Evolutionary conservation across 2,113 vertebrate genomes (phyloP), one percentile per base, ranked within the genome.

Genomic region (Microtus montanus): DNA sequence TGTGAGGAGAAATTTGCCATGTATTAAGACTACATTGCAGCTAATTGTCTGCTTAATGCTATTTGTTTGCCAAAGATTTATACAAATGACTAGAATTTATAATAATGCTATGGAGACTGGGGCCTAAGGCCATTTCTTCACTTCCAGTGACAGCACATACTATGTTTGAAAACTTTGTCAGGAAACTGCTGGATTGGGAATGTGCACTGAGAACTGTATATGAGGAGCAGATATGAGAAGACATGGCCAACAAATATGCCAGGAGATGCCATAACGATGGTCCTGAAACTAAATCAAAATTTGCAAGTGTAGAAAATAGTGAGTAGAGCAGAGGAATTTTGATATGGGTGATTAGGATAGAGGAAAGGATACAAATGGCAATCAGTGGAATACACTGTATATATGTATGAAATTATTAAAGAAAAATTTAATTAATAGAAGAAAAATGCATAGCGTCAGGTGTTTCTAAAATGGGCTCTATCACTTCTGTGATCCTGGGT

Each of bases 401-500:
- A 33, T 10, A 19, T 33, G 3, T 66, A 30, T 47, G 38, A 2
- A 44, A 33, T 33, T 85, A 28, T 66, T 64, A 33, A 41, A 41
- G 24, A 75, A 12, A 12, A 38, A 33, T 41, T 64, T 64, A 44
- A 64, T 64, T 64, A 44, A 30, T 30, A 44, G 33, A 33, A 86
- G 19, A n/a, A 68, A 35, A 35, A 49, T 7, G 2, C 11, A 35
- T n/a, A n/a, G 30, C 0, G 3, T 30, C 17, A 15, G 41, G 33
- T 54, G 1, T 26, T 66, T 38, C n/a, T 86, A 17, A 58, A 30
- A 11, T 73, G 41, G 2, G 7, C 19, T 75, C 5, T 71, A 12
- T 44, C n/a, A 11, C 10, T 63, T 22, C 47, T 24, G 4, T 66
- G 22, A 58, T 17, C 3, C 3, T 38, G 20, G 0, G 7, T 14